Base-by-base conservation (phyloP, 1,140 invertebrate genomes). In the Stenopsyche tienmushanensis region DNA sequence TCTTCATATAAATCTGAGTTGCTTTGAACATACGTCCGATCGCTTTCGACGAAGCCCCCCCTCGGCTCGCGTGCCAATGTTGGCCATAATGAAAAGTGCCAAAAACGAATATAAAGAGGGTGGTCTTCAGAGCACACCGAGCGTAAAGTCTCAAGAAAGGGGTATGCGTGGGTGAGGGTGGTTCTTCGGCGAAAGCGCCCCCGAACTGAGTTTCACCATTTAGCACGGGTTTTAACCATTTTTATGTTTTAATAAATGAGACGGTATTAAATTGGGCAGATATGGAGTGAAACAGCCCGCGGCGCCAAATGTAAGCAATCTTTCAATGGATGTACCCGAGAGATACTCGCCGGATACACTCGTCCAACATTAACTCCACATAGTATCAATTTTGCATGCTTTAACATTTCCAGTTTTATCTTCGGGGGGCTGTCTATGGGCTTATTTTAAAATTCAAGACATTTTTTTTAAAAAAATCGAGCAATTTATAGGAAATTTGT, bases 181-280 rank as follows among this genome's bases (percentile, higher is more conserved):
- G 5, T 34, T 57, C 15, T 9, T 24, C 50, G 29, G 29, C 29
- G 29, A 13, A 13, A 13, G 29, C 13, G n/a, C 29, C 29, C 29
- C 29, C 29, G 29, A 13, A 5, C 29, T 13, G n/a, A n/a, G 57
- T 66, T 66, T 66, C 67, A 54, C 57, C 67, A 69, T 69, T 69
- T 69, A 69, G 64, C 67, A 57, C 67, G 64, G 64, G 67, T 66
- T 69, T 69, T 69, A 69, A 69, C 64, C 67, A 69, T 69, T 69
- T 69, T 69, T 69, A 69, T 69, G 67, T 69, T 69, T 69, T 69
- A 69, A 69, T 69, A 69, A 69, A 69, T 69, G 67, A 69, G 67
- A 62, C 60, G 67, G 67, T 64, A 69, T 69, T 69, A 69, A 69
- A 66, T 65, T 69, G 64, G 67, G 64, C 64, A 65, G 67, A 63